These are phyloP conservation scores for Eristalis pertinax DNA, from an alignment of 2,888 invertebrate genomes.

Conservation along the genomic window DNA sequence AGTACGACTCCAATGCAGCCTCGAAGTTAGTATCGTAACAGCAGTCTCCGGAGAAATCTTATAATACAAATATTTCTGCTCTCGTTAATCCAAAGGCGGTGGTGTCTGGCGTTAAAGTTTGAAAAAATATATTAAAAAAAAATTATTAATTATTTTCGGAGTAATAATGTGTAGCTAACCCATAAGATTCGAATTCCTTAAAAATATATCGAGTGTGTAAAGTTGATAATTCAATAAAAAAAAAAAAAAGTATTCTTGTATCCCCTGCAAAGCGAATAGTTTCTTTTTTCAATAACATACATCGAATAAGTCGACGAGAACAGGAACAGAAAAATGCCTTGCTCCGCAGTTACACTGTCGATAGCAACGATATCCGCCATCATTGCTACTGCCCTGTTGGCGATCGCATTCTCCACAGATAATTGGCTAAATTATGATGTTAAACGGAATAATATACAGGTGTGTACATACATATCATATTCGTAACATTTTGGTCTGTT, in stretches of 20 bases:
- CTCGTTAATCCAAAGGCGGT: slow-evolving; percentile 41
- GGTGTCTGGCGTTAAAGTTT: slow-evolving; percentile 52
- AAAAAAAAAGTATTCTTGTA: slow-evolving; percentile 19
- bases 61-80: slow-evolving; percentile 64
- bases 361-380: slow-evolving; percentile 97
- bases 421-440: slow-evolving; percentile 98
- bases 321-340: slow-evolving; percentile 88
- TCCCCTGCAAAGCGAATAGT: slow-evolving; percentile 17
- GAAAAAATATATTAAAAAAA: neutral
- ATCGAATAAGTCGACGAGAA: slow-evolving; percentile 18
- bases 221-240: neutral
- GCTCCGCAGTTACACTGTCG: slow-evolving; percentile 96
- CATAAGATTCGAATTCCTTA: neutral
- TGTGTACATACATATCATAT: slow-evolving; percentile 79
- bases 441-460: slow-evolving; percentile 93
- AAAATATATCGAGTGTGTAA: slow-evolving; percentile 20
- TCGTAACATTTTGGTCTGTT: neutral
- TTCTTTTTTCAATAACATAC: slow-evolving; percentile 21
- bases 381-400: slow-evolving; percentile 94
- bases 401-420: slow-evolving; percentile 97
- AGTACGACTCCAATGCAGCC: slow-evolving; percentile 6
- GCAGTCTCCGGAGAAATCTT: slow-evolving; percentile 71
- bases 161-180: slow-evolving; percentile 65
- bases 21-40: slow-evolving; percentile 66
- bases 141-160: slow-evolving; percentile 6